Evolutionary conservation across 2,113 vertebrate genomes (phyloP).

Genomic region (Daubentonia madagascariensis): DNA sequence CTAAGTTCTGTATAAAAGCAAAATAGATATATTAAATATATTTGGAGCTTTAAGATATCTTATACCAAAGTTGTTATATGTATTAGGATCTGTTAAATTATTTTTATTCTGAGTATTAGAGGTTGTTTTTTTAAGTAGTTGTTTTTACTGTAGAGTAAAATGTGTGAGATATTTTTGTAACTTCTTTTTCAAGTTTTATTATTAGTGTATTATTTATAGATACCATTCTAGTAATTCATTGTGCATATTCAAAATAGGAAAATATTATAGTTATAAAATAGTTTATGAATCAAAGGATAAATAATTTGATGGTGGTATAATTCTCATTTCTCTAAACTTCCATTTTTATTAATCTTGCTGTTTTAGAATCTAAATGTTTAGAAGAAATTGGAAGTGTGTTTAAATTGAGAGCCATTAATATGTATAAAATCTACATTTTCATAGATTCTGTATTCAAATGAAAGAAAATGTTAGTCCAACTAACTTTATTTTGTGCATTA

Average conservation of each 20-base stretch:
- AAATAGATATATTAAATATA: conserved; percentile 13
- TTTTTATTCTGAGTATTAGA: conserved; percentile 7
- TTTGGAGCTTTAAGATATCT: not conserved
- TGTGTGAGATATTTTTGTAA: not conserved
- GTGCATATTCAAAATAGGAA: conserved; percentile 29
- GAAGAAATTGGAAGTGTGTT: conserved; percentile 41
- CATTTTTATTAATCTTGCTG: not conserved
- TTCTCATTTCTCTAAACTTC: not conserved
- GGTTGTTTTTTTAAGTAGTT: not conserved
- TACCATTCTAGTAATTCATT: not conserved
- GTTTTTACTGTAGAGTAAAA: conserved; percentile 6
- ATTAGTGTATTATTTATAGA: not conserved
- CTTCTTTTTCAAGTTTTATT: not conserved
- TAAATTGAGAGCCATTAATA: conserved; percentile 6
- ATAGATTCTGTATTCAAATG: not conserved
- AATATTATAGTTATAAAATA: not conserved
- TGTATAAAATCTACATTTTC: conserved; percentile 34
- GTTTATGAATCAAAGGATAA: not conserved
- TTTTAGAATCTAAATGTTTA: conserved; percentile 45
- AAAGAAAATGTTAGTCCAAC: conserved; percentile 6
- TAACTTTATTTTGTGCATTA: conserved; percentile 51
- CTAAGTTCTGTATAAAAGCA: conserved; percentile 15
- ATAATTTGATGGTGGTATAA: not conserved
- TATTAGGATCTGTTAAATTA: not conserved
- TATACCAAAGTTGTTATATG: not conserved